phyloP scores from a whole-genome alignment of 2,888 invertebrate genomes.

The Brenthis ino region DNA sequence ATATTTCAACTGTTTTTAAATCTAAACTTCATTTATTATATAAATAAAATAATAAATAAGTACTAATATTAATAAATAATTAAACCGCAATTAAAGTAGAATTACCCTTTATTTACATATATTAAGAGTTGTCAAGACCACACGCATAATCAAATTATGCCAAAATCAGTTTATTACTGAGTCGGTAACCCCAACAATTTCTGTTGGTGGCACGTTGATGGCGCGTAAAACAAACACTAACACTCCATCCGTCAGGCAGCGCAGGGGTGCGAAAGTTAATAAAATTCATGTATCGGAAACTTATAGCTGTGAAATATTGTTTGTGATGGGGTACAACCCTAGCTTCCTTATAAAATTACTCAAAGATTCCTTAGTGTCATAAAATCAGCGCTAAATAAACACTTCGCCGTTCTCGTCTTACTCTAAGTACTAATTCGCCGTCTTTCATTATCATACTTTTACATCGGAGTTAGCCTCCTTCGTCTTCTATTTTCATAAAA shows the following conservation, averaged over 20 bases:
- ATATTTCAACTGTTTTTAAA: background rate
- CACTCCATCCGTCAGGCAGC: constrained; percentile 64
- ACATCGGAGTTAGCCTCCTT: constrained; percentile 21
- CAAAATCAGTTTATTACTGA: constrained; percentile 43
- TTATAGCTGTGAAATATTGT: constrained; percentile 78
- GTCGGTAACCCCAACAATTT: constrained; percentile 57
- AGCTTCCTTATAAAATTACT: constrained; percentile 57
- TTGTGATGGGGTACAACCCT: constrained; percentile 69
- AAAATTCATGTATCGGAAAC: constrained; percentile 83
- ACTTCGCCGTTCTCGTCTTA: constrained; percentile 32
- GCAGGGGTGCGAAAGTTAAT: constrained; percentile 73
- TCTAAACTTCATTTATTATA: too few relatives aligned
- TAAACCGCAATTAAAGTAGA: constrained; percentile 31
- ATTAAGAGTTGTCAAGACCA: constrained; percentile 51
- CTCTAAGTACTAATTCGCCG: constrained; percentile 31
- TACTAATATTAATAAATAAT: constrained; percentile 1
- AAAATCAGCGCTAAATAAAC: constrained; percentile 40
- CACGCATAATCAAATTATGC: constrained; percentile 54
- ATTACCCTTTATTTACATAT: constrained; percentile 39
- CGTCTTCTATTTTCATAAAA: constrained; percentile 9
- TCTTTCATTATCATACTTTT: constrained; percentile 26
- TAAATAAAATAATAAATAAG: background rate
- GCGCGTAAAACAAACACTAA: constrained; percentile 79
- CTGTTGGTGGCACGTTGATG: constrained; percentile 66
- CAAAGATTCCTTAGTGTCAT: constrained; percentile 41